Evolutionary conservation across 2,888 invertebrate genomes (phyloP).

Genomic region (Agelastica alni): DNA sequence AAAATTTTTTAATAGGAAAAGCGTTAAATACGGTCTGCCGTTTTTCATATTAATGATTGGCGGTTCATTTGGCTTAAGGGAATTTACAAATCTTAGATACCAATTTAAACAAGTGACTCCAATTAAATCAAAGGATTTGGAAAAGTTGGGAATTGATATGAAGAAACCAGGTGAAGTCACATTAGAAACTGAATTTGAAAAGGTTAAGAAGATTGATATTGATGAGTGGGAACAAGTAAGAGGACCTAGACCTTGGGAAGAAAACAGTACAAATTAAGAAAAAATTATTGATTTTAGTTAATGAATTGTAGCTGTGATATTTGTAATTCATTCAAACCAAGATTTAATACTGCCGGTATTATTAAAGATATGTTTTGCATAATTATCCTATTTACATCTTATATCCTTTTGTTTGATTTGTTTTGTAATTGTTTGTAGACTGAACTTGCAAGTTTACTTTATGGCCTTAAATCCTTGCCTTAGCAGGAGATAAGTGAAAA

Average conservation of each 20-base stretch:
- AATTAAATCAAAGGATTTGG: constrained; percentile 67
- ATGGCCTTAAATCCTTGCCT: too few relatives aligned
- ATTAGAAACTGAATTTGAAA: constrained; percentile 74
- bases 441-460: too few relatives aligned
- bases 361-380: too few relatives aligned
- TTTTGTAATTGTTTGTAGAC: too few relatives aligned
- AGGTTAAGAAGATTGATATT: constrained; percentile 72
- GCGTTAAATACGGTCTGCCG: constrained; percentile 69
- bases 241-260: constrained; percentile 87
- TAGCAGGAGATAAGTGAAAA: too few relatives aligned
- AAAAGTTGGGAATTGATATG: constrained; percentile 69
- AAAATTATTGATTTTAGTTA: neutral
- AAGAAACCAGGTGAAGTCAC: constrained; percentile 71
- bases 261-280: constrained; percentile 41
- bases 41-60: constrained; percentile 74
- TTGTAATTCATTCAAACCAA: neutral
- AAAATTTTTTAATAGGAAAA: constrained; percentile 47
- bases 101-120: constrained; percentile 62
- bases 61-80: constrained; percentile 75
- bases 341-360: too few relatives aligned
- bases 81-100: constrained; percentile 77
- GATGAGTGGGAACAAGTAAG: constrained; percentile 85
- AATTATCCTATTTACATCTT: too few relatives aligned
- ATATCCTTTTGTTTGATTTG: too few relatives aligned
- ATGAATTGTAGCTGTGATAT: constrained; percentile 8